A percentile compares a stretch with the other conserved stretches of the same genome.
Conservation (phyloP, 2,888 invertebrate genomes). For the Kryphioiulus occultus region DNA sequence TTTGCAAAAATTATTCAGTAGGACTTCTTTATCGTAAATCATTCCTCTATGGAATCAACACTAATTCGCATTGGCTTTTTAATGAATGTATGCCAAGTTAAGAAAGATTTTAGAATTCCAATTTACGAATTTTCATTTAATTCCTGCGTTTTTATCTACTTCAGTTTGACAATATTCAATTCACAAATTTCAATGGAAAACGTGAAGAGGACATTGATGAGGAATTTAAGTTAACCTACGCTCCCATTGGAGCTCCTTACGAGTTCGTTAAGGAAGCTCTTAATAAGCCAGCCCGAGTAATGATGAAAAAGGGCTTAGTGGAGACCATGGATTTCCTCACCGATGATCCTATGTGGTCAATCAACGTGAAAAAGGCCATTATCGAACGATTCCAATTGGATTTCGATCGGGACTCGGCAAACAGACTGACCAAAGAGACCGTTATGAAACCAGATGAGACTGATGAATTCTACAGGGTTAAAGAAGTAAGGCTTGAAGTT, state of each 20-base stretch:
- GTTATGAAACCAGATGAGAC: slow-evolving; percentile 46
- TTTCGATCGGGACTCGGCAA: slow-evolving; percentile 46
- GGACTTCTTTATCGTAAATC: background rate
- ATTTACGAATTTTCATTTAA: background rate
- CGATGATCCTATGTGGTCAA: slow-evolving; percentile 51
- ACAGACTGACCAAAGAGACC: slow-evolving; percentile 47
- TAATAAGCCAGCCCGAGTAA: slow-evolving; percentile 49
- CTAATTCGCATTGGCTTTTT: no score
- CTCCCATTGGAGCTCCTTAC: background rate
- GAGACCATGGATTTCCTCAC: slow-evolving; percentile 48
- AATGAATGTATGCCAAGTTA: background rate
- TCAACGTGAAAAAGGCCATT: slow-evolving; percentile 50
- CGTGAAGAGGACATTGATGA: slow-evolving; percentile 43
- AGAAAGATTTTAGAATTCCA: background rate
- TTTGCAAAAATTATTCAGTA: no score
- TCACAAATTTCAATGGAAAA: slow-evolving; percentile 48
- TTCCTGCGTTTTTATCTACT: background rate
- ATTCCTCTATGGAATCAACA: no score
- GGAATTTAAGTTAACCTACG: slow-evolving; percentile 48
- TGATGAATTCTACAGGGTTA: slow-evolving; percentile 49
- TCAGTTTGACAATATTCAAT: slow-evolving; percentile 50
- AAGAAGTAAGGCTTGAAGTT: slow-evolving; percentile 47
- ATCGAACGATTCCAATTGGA: slow-evolving; percentile 49
- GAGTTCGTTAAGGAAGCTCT: slow-evolving; percentile 46
- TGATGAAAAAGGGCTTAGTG: slow-evolving; percentile 48